These are phyloP conservation scores for Agrochola lota DNA, from an alignment of 2,888 invertebrate species.

Conservation along the genomic window DNA sequence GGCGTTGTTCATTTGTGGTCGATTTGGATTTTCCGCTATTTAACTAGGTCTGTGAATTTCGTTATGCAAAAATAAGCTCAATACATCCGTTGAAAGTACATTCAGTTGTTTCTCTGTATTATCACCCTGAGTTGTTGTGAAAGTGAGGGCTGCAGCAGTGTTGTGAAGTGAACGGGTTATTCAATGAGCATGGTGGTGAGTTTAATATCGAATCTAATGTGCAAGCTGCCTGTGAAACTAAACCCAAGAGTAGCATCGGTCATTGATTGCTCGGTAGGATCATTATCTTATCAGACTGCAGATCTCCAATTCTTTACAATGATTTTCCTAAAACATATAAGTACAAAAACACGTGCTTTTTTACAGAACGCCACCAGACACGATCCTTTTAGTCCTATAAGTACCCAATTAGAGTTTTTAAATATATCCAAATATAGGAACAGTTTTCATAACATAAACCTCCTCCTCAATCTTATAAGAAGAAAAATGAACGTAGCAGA, in stretches of 20 bases:
- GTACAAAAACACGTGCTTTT: neutral
- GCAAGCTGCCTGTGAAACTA: slow-evolving; percentile 4
- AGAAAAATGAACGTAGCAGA: too few species aligned
- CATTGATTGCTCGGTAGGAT: neutral
- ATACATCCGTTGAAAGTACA: too few species aligned
- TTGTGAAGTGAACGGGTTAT: too few species aligned
- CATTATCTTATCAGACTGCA: neutral
- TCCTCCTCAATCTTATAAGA: too few species aligned
- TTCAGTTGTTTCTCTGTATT: too few species aligned
- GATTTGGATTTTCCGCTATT: too few species aligned
- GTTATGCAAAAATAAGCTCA: too few species aligned
- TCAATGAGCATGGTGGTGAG: neutral
- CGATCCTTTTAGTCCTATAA: neutral
- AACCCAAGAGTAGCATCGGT: too few species aligned
- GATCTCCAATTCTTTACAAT: neutral
- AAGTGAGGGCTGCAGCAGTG: too few species aligned
- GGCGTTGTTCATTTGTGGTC: too few species aligned
- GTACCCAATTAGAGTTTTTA: neutral
- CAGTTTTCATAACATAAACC: neutral
- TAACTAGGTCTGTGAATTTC: too few species aligned
- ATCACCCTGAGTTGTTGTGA: too few species aligned
- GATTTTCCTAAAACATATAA: neutral
- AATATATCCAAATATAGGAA: neutral
- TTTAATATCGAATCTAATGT: slow-evolving; percentile 29
- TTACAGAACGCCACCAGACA: neutral